Conservation (phyloP, 2,888 invertebrate genomes). For the Drosophila fungiperda region DNA sequence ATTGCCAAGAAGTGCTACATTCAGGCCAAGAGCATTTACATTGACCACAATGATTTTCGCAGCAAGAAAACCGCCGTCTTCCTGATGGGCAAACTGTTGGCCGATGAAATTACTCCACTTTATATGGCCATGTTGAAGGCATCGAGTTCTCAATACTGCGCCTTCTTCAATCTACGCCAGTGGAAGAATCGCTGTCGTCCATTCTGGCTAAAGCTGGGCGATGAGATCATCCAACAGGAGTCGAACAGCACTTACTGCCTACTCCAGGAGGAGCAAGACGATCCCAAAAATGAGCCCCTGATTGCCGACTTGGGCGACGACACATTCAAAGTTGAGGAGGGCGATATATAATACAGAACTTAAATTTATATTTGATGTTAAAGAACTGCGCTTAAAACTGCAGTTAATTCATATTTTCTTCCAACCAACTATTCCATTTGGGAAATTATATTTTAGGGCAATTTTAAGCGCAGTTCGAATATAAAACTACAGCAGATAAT, state of each 20-base stretch:
- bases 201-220: constrained; percentile 70
- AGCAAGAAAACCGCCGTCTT: constrained; percentile 71
- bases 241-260: constrained; percentile 62
- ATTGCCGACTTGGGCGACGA: constrained; percentile 31
- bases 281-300: constrained; percentile 36
- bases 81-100: constrained; percentile 76
- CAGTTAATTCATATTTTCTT: constrained; percentile 2
- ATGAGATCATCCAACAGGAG: constrained; percentile 65
- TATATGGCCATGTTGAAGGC: constrained; percentile 78
- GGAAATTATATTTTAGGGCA: constrained; percentile 9
- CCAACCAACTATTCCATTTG: not conserved
- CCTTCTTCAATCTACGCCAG: constrained; percentile 69
- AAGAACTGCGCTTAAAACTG: constrained; percentile 14
- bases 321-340: constrained; percentile 59
- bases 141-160: constrained; percentile 57
- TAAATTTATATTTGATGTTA: not conserved
- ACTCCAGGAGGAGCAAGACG: constrained; percentile 64
- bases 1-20: constrained; percentile 70
- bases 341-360: constrained; percentile 36
- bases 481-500: not conserved
- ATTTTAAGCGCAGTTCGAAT: constrained; percentile 30
- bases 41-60: constrained; percentile 63
- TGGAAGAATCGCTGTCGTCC: constrained; percentile 78
- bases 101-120: constrained; percentile 75
- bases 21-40: constrained; percentile 72